These are phyloP conservation scores for Poeciliopsis occidentalis DNA, from an alignment of 2,113 vertebrate species.

Conservation along the genomic window DNA sequence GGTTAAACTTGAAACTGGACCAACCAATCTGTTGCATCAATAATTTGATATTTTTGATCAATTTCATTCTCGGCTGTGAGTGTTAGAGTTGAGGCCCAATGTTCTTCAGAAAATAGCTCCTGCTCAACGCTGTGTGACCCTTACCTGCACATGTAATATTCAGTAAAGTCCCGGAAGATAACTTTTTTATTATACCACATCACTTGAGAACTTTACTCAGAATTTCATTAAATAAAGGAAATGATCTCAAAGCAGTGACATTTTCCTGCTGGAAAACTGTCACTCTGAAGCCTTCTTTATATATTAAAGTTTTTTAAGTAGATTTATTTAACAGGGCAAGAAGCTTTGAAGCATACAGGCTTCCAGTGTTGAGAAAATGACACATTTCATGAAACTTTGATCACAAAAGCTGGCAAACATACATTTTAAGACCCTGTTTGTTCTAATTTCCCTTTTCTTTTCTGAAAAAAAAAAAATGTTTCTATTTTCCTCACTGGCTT, in stretches of 20 bases:
- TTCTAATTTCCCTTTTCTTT: not conserved
- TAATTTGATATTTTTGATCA: too few relatives aligned
- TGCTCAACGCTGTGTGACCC: not conserved
- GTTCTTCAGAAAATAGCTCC: not conserved
- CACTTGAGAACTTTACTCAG: not conserved
- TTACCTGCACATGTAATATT: not conserved
- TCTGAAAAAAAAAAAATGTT: not conserved
- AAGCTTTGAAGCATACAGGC: conserved; percentile 7
- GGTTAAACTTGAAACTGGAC: too few relatives aligned
- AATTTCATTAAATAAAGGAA: not conserved
- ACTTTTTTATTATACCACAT: not conserved
- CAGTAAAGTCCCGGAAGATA: not conserved
- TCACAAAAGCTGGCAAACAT: not conserved
- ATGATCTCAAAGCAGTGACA: not conserved
- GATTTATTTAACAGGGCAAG: not conserved
- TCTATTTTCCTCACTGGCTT: not conserved
- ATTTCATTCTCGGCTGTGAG: too few relatives aligned
- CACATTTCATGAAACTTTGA: conserved; percentile 1
- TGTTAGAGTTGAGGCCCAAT: too few relatives aligned
- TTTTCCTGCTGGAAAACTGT: not conserved
- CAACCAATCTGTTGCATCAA: too few relatives aligned
- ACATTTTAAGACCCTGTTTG: conserved; percentile 1
- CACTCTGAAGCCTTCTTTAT: not conserved
- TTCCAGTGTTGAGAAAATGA: not conserved
- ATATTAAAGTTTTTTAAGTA: not conserved